Evolutionary conservation across 2,797 vertebrate species (phyloP).

Genomic region (Sebastes kiyomatsui): DNA sequence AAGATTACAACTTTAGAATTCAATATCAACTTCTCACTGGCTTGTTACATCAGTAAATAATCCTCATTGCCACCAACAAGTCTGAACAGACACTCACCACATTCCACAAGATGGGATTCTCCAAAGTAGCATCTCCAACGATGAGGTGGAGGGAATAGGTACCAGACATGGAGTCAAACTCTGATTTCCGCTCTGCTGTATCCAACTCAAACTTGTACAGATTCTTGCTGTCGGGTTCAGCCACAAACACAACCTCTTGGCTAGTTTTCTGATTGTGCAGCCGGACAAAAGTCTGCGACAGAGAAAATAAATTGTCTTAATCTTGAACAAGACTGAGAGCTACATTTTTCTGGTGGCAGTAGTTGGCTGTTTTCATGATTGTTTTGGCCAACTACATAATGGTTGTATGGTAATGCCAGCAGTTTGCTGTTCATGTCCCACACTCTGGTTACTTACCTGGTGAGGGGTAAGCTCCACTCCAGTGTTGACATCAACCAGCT

Average conservation of each 20-base stretch:
- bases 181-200: constrained; percentile 91
- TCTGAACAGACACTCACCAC: constrained; percentile 84
- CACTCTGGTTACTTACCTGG: constrained; percentile 82
- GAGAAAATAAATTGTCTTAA: neutral
- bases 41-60: neutral
- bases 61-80: neutral
- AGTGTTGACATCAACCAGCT: constrained; percentile 92
- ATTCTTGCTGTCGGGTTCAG: constrained; percentile 95
- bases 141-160: constrained; percentile 96
- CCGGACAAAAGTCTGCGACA: constrained; percentile 92
- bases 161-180: constrained; percentile 96
- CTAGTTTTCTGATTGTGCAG: constrained; percentile 97
- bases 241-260: constrained; percentile 98
- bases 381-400: neutral
- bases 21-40: neutral
- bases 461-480: constrained; percentile 95
- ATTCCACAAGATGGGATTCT: constrained; percentile 97
- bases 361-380: neutral
- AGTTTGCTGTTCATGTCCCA: neutral
- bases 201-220: constrained; percentile 98
- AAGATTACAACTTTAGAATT: neutral
- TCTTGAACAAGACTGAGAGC: neutral
- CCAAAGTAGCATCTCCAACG: constrained; percentile 95
- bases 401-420: neutral
- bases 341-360: neutral